These are phyloP conservation scores for Tethya wilhelma DNA, from an alignment of 37 sponge, comb jelly and placozoan genomes.

Conservation along the genomic window DNA sequence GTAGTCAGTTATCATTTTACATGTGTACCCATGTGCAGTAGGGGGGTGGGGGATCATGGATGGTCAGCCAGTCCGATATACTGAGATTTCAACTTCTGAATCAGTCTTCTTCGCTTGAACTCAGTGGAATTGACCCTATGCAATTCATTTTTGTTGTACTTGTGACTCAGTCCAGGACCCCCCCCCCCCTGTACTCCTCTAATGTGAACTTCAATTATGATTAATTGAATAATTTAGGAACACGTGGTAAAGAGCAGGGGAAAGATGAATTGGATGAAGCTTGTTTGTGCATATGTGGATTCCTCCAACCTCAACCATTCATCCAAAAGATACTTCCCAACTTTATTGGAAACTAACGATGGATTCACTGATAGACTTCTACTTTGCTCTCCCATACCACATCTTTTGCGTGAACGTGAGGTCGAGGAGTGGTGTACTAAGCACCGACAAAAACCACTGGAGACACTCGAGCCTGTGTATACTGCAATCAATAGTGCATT, in stretches of 20 bases:
- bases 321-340: background rate
- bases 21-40: background rate
- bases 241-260: too few species aligned
- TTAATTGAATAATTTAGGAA: too few species aligned
- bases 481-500: background rate
- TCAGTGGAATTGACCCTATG: too few species aligned
- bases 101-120: too few species aligned
- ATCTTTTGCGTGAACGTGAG: background rate
- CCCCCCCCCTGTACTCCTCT: too few species aligned
- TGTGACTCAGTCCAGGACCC: too few species aligned
- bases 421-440: background rate
- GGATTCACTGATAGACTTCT: background rate
- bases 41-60: background rate
- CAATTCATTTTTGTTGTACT: too few species aligned
- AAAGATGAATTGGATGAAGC: background rate
- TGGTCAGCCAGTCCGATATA: too few species aligned
- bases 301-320: background rate
- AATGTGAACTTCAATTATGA: too few species aligned
- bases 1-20: background rate
- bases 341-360: too few species aligned
- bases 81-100: too few species aligned
- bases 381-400: background rate
- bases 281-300: background rate
- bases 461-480: background rate
- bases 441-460: background rate